Base-by-base conservation (phyloP, 2,888 invertebrate species). In the Leistus spinibarbis region DNA sequence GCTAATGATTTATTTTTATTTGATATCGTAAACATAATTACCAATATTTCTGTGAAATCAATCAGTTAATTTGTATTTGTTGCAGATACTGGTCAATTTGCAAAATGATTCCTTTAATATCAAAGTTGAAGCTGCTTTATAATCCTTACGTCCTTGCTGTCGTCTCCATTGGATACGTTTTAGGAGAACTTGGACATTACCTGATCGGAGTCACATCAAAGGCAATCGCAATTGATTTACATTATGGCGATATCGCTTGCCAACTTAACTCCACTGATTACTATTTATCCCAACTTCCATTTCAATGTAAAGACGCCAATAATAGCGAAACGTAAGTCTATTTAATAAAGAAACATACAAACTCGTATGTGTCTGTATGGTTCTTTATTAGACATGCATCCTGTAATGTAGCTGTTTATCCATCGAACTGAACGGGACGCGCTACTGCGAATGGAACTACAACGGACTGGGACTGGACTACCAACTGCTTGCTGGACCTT, bases 391-490 rank as follows among this genome's bases (percentile, higher is more conserved):
- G 27, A 27, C 27, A 7, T 27, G 9, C 1, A 4, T 1, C 27
- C 4, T 27, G 4, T 27, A n/a, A n/a, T n/a, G n/a, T 85, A 93
- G 93, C 80, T 94, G 93, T 83, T 85, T 86, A 77, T 86, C 89
- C 0, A 86, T 92, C 63, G 88, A 88, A 72, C 80, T 92, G 66
- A 94, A 95, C 81, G 95, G 93, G 0, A 91, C 91, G 0, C 82
- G 86, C 4, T 94, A 94, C 84, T 97, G 97, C 86, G 94, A 95
- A 82, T 97, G 96, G 96, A 93, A 93, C 82, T 96, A 96, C 88
- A 96, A 95, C 82, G 97, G 97, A 0, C 88, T 96, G 71, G 97
- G 97, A 10, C 88, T 96, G 77, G 95, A 96, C 83, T 97, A 97
- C 86, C 97, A 97, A 86, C 91, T 97, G 77, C 86, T 97, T 77